Evolutionary conservation across 2,113 vertebrate species (phyloP).

Genomic region (Campylomormyrus tamandua): DNA sequence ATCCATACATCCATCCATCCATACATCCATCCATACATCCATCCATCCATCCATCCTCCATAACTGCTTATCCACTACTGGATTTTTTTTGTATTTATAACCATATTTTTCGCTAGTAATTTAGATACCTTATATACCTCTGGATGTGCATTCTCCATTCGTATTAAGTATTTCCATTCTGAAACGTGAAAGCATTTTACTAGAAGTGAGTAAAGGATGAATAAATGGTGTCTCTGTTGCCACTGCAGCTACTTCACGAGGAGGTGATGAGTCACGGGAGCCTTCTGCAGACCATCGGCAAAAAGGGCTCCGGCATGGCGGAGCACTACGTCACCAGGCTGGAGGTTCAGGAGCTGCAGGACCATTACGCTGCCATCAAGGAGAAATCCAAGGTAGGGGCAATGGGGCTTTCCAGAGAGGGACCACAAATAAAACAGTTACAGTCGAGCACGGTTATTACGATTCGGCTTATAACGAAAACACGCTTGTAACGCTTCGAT

Average conservation of each 20-base stretch:
- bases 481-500: no score
- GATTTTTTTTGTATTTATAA: neutral
- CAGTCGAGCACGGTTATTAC: no score
- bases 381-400: slow-evolving; percentile 71
- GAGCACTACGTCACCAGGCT: slow-evolving; percentile 64
- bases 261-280: slow-evolving; percentile 83
- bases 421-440: neutral
- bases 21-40: neutral
- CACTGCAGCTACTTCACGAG: slow-evolving; percentile 79
- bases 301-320: slow-evolving; percentile 79
- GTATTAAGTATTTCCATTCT: neutral
- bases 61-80: neutral
- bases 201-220: neutral
- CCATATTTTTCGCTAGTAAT: neutral
- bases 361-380: slow-evolving; percentile 71
- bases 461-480: no score
- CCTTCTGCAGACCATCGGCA: slow-evolving; percentile 80
- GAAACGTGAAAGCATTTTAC: neutral
- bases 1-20: neutral
- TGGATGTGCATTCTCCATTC: neutral
- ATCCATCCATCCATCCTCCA: neutral
- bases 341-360: slow-evolving; percentile 85
- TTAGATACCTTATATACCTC: neutral
- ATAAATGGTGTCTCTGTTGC: slow-evolving; percentile 9
- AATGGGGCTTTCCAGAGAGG: neutral